Conservation (phyloP, 2,888 invertebrate genomes). For the Polylopha cassiicola region DNA sequence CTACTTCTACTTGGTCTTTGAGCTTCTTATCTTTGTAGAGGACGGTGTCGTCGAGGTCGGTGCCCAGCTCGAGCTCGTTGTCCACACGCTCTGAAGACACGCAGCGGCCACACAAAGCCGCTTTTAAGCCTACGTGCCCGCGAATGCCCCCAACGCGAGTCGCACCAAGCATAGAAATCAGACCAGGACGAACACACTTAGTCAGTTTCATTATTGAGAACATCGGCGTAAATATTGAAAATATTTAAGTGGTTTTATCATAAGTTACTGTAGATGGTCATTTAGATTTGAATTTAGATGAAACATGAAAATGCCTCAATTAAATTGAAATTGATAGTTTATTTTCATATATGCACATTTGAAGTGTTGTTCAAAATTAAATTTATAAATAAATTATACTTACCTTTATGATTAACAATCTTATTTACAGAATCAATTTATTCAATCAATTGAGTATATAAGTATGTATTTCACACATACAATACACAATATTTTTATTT, state of each 20-base stretch:
- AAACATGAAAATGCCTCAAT: too few relatives aligned
- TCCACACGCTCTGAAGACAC: conserved; percentile 82
- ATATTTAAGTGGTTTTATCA: too few relatives aligned
- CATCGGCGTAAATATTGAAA: too few relatives aligned
- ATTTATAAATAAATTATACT: not conserved
- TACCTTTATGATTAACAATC: conserved; percentile 7
- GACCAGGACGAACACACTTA: conserved; percentile 47
- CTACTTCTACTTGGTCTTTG: conserved; percentile 92
- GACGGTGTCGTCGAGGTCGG: conserved; percentile 87
- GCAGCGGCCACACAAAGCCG: conserved; percentile 80
- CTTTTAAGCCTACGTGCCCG: conserved; percentile 72
- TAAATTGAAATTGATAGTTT: too few relatives aligned
- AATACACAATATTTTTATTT: too few relatives aligned
- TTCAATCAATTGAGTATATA: too few relatives aligned
- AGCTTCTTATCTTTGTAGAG: conserved; percentile 92
- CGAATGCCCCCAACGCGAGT: conserved; percentile 48
- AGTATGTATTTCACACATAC: too few relatives aligned
- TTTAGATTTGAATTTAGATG: too few relatives aligned
- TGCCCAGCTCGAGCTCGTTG: conserved; percentile 80
- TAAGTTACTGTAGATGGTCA: too few relatives aligned
- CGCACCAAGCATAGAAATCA: conserved; percentile 74
- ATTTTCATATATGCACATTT: too few relatives aligned
- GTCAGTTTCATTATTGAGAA: conserved; percentile 6
- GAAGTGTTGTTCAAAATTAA: too few relatives aligned
- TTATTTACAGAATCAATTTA: too few relatives aligned